Conservation (phyloP, 2,888 invertebrate species). For the Drosophila histrio region DNA sequence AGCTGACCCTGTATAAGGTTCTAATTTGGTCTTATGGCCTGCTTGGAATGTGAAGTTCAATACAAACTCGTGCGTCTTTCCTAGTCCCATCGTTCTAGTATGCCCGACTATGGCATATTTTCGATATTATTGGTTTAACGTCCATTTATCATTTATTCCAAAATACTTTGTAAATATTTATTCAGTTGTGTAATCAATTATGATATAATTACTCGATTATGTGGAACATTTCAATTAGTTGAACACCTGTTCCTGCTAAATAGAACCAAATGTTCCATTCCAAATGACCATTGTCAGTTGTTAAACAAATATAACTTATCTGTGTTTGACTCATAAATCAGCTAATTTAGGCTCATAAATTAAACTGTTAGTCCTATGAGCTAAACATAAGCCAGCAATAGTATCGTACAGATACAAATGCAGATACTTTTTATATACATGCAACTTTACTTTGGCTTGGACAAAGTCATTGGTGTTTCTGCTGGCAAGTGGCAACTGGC, state of each 20-base stretch:
- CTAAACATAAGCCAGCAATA: slow-evolving; percentile 2
- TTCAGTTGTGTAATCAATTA: slow-evolving; percentile 17
- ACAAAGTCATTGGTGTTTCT: slow-evolving; percentile 15
- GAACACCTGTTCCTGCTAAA: slow-evolving; percentile 17
- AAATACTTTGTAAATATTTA: slow-evolving; percentile 10
- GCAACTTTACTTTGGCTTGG: slow-evolving; percentile 1
- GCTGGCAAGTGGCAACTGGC: neutral
- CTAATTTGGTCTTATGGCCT: too few species aligned
- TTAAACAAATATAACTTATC: slow-evolving; percentile 48
- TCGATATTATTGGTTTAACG: neutral
- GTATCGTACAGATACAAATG: slow-evolving; percentile 11
- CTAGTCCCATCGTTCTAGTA: too few species aligned
- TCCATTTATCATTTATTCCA: neutral
- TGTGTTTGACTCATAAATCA: slow-evolving; percentile 52
- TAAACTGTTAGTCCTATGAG: slow-evolving; percentile 30
- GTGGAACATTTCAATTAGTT: slow-evolving; percentile 15
- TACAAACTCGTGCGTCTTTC: too few species aligned
- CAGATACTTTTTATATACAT: neutral
- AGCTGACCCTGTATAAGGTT: neutral
- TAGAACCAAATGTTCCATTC: neutral
- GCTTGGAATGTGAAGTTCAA: too few species aligned
- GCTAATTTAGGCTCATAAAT: slow-evolving; percentile 48
- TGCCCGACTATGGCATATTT: neutral
- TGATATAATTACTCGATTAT: slow-evolving; percentile 17
- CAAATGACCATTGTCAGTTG: neutral